These are phyloP conservation scores for Polydrusus cervinus DNA, from an alignment of 2,888 invertebrate species.

Conservation along the genomic window DNA sequence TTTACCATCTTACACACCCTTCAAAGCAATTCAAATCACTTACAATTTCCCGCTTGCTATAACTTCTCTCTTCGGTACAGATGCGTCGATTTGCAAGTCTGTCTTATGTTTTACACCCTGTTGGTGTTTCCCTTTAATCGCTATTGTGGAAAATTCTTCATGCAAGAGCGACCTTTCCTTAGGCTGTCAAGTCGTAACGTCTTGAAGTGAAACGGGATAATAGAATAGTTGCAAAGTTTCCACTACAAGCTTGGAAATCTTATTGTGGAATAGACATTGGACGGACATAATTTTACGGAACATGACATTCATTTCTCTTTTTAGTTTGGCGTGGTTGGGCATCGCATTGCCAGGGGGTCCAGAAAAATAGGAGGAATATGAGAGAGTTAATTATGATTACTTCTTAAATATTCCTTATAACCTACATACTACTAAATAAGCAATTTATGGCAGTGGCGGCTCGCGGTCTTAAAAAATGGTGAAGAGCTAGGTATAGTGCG, in stretches of 20 bases:
- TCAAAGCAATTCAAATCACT: neutral
- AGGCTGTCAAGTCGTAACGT: conserved; percentile 49
- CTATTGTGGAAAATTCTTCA: conserved; percentile 53
- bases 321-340: neutral
- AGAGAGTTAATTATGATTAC: too few relatives aligned
- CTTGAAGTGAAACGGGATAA: conserved; percentile 51
- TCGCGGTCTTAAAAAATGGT: too few relatives aligned
- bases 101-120: conserved; percentile 60
- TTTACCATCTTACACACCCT: neutral
- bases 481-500: too few relatives aligned
- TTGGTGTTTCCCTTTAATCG: conserved; percentile 54
- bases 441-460: too few relatives aligned
- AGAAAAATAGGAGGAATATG: too few relatives aligned
- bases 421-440: too few relatives aligned
- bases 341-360: too few relatives aligned
- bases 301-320: neutral
- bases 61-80: conserved; percentile 55
- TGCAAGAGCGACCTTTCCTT: conserved; percentile 50
- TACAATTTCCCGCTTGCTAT: neutral
- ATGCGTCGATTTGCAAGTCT: conserved; percentile 53
- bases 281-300: neutral
- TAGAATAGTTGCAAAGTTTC: conserved; percentile 47
- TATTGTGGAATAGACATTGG: conserved; percentile 5
- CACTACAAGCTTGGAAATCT: conserved; percentile 1
- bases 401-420: too few relatives aligned